Evolutionary conservation across 2,797 vertebrate species (phyloP).

Genomic region (Alauda arvensis): DNA sequence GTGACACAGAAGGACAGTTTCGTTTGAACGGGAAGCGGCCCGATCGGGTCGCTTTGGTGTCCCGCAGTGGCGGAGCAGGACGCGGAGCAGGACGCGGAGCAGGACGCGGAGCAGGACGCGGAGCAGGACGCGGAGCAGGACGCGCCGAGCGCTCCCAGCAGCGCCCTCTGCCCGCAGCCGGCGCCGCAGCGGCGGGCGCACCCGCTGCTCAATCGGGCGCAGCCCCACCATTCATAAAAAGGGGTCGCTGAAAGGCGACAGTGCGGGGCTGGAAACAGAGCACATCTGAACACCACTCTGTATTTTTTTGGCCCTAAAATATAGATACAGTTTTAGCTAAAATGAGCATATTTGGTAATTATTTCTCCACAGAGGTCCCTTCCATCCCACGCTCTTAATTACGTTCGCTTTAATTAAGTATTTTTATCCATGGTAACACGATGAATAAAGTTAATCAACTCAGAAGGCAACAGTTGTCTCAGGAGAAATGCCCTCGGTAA

Average conservation of each 20-base stretch:
- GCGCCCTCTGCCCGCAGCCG: constrained; percentile 55
- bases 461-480: not conserved
- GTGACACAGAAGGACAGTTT: accelerated
- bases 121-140: not conserved
- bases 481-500: not conserved
- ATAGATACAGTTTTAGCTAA: not conserved
- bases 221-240: constrained; percentile 43
- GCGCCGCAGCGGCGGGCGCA: not conserved
- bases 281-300: not conserved
- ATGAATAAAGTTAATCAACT: not conserved
- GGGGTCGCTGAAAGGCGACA: not conserved
- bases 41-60: not conserved
- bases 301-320: not conserved
- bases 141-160: constrained; percentile 20
- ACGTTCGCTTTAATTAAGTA: constrained; percentile 6
- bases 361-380: not conserved
- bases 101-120: no score
- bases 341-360: not conserved
- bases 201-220: not conserved
- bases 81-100: not conserved
- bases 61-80: not conserved
- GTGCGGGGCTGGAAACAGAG: not conserved
- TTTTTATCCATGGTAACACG: not conserved
- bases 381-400: constrained; percentile 1
- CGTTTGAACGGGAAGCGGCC: not conserved